Percentiles rank a stretch among this genome's conserved stretches.
Conservation (phyloP, 2,888 invertebrate genomes). For the Parnassius smintheus region DNA sequence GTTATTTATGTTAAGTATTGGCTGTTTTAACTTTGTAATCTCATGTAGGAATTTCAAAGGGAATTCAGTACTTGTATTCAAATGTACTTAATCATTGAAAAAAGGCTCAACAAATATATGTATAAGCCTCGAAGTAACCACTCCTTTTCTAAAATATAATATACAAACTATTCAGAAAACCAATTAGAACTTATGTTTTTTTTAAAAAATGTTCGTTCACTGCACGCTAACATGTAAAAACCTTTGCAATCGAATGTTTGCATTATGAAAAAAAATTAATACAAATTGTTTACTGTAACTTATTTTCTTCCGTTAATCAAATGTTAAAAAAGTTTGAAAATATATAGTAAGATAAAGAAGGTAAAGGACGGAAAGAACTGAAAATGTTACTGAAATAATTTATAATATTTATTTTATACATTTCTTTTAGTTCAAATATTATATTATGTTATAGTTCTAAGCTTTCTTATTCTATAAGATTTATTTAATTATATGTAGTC, state of each 20-base stretch:
- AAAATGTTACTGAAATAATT: constrained; percentile 2
- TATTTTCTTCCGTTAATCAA: too few species aligned
- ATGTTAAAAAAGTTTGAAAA: background rate
- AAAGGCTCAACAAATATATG: background rate
- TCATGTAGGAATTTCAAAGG: background rate
- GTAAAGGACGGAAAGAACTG: background rate
- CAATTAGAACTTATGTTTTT: too few species aligned
- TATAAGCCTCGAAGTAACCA: too few species aligned
- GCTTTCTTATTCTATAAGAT: constrained; percentile 5
- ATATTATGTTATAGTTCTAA: background rate
- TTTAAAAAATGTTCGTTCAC: too few species aligned
- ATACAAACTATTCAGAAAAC: too few species aligned
- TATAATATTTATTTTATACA: constrained; percentile 5
- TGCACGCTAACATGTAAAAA: too few species aligned
- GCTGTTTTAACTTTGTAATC: too few species aligned
- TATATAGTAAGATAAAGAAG: background rate
- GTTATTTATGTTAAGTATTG: too few species aligned
- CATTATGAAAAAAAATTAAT: too few species aligned
- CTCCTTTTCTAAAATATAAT: too few species aligned
- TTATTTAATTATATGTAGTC: constrained; percentile 11
- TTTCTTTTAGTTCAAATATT: constrained; percentile 1
- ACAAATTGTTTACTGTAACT: too few species aligned
- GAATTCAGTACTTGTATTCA: constrained; percentile 16
- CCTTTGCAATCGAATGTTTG: background rate
- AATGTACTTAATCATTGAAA: constrained; percentile 19